These are phyloP conservation scores for Gasterosteus aculeatus DNA, from an alignment of 2,113 vertebrate species.

Conservation along the genomic window DNA sequence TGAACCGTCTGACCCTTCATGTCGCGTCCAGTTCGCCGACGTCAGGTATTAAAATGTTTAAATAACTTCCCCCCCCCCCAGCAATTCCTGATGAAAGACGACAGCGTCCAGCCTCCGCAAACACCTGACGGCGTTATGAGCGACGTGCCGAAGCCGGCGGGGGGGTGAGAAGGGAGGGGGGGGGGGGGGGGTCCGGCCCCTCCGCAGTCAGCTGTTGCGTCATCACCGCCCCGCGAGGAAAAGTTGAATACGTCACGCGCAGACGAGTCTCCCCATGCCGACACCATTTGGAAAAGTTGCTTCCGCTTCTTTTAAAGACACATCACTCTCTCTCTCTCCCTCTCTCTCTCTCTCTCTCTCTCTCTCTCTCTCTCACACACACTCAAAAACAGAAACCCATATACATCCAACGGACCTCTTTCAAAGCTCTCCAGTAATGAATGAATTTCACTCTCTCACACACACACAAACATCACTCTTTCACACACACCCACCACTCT, in stretches of 20 bases:
- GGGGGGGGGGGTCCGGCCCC: neutral
- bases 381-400: too few relatives aligned
- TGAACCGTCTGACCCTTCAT: neutral
- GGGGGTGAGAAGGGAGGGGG: too few relatives aligned
- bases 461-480: too few relatives aligned
- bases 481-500: too few relatives aligned
- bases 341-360: too few relatives aligned
- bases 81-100: too few relatives aligned
- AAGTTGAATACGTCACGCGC: neutral
- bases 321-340: neutral
- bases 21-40: neutral
- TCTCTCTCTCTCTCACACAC: too few relatives aligned
- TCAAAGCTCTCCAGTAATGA: too few relatives aligned
- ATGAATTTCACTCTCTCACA: too few relatives aligned
- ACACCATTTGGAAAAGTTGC: neutral
- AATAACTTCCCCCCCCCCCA: too few relatives aligned
- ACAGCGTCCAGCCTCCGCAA: neutral
- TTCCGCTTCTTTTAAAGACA: neutral
- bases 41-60: conserved; percentile 41
- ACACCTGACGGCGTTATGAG: neutral
- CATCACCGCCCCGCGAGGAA: neutral
- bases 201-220: neutral
- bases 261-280: neutral
- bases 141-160: neutral
- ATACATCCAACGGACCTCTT: too few relatives aligned